A percentile compares a stretch with the other conserved stretches of the same genome.
Conservation (phyloP, 2,888 invertebrate genomes). For the Nezara viridula region DNA sequence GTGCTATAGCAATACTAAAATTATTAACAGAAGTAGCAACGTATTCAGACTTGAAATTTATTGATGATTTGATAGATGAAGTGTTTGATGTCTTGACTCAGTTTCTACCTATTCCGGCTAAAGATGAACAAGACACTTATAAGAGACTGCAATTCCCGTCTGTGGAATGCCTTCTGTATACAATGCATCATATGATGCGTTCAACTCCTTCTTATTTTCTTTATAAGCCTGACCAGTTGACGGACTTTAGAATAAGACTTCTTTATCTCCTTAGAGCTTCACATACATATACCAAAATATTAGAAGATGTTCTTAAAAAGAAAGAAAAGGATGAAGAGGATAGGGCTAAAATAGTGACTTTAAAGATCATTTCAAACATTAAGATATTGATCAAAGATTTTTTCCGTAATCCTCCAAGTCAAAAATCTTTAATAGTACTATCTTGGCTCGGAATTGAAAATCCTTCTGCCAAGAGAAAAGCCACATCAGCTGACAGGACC, state of each 20-base stretch:
- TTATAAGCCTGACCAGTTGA: slow-evolving; percentile 81
- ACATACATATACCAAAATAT: slow-evolving; percentile 85
- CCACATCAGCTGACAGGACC: neutral
- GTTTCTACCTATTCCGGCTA: slow-evolving; percentile 47
- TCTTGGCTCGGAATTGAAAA: slow-evolving; percentile 73
- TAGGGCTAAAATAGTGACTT: slow-evolving; percentile 78
- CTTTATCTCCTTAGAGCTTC: slow-evolving; percentile 94
- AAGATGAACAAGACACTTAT: slow-evolving; percentile 41
- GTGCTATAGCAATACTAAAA: slow-evolving; percentile 8
- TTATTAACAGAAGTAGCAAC: slow-evolving; percentile 48
- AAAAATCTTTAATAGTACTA: slow-evolving; percentile 84
- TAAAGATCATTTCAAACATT: slow-evolving; percentile 93
- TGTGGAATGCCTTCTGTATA: slow-evolving; percentile 90
- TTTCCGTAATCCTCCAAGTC: slow-evolving; percentile 94
- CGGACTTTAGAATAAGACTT: slow-evolving; percentile 85
- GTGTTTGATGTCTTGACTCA: slow-evolving; percentile 8
- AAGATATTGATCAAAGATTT: slow-evolving; percentile 92
- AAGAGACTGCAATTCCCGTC: slow-evolving; percentile 92
- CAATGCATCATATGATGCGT: slow-evolving; percentile 79
- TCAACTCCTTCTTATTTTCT: slow-evolving; percentile 78
- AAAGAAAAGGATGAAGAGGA: slow-evolving; percentile 75
- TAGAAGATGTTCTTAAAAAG: slow-evolving; percentile 74
- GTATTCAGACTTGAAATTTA: slow-evolving; percentile 24
- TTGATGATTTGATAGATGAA: slow-evolving; percentile 51
- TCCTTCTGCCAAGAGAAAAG: slow-evolving; percentile 27